Evolutionary conservation across 1,140 invertebrate genomes (phyloP).

Genomic region (Oryctes rhinoceros): DNA sequence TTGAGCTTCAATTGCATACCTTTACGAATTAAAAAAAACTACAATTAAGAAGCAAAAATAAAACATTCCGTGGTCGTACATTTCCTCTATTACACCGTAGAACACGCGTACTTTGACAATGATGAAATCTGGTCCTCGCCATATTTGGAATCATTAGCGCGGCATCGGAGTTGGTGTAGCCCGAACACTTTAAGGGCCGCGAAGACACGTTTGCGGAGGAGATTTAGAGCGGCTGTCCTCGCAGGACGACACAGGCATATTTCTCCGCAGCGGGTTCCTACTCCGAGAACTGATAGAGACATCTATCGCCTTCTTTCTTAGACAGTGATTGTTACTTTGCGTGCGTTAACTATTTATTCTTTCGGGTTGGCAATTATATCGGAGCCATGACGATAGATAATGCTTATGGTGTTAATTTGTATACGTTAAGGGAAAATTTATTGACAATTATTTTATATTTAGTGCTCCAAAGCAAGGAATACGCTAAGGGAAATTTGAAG

Average conservation of each 20-base stretch:
- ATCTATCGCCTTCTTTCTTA: constrained; percentile 32
- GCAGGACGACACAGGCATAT: constrained; percentile 41
- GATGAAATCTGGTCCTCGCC: constrained; percentile 31
- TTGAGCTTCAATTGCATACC: too few species aligned
- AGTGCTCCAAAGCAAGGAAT: neutral
- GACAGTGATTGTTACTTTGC: constrained; percentile 38
- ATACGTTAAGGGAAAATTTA: constrained; percentile 21
- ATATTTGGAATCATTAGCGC: constrained; percentile 42
- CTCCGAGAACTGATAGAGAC: constrained; percentile 34
- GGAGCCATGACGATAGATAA: constrained; percentile 23
- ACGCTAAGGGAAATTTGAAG: neutral
- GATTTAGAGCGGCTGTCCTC: constrained; percentile 44
- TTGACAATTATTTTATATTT: constrained; percentile 25
- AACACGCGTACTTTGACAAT: constrained; percentile 35
- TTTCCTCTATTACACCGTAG: constrained; percentile 19
- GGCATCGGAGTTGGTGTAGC: constrained; percentile 33
- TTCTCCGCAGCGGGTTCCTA: constrained; percentile 41
- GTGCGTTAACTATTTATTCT: constrained; percentile 35
- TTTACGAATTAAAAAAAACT: neutral
- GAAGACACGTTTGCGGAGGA: constrained; percentile 43
- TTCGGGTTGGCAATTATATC: constrained; percentile 16
- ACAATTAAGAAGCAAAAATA: neutral
- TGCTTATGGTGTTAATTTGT: constrained; percentile 28
- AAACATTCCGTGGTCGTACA: neutral
- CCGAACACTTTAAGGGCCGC: constrained; percentile 38